Base-by-base conservation (phyloP, 2,888 invertebrate genomes). In the Lycaena phlaeas region DNA sequence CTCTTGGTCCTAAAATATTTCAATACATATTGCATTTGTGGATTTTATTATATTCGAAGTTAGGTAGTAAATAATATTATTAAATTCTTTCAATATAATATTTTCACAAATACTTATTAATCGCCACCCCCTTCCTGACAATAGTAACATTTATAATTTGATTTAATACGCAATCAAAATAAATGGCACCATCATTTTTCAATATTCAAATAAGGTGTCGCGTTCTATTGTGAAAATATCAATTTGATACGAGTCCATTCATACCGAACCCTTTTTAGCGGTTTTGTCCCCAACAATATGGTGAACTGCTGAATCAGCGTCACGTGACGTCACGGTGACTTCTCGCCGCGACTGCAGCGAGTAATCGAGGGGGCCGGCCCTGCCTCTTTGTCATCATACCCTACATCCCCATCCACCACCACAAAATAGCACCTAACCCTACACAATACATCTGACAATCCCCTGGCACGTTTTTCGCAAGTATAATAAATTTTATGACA, bases 401-500 rank as follows among this genome's bases (percentile, higher is more conserved):
- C 72, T 59, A 49, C 46, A 55, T 49, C 49, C 46, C 51, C 31
- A 10, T 3, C 38, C 30, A 4, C 6, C 45, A 55, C 47, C 7
- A 48, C 14, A 66, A 64, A 52, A 22, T 45, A 22, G 31, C 57
- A 56, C 51, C 14, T 61, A 49, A 27, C 0, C 0, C 0, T 0
- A 1, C 4, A 0, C 0, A 0, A 17, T 43, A 64, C 48, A 54
- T 49, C 40, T 14, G 15, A 47, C 43, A 54, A 46, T 63, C 4
- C n/a, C 10, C 1, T 43, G 40, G 1, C 1, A 2, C 2, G 44
- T 50, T 59, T 54, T 71, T 54, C 57, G 72, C 73, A 73, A 75
- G 77, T 71, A 62, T 72, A 74, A 82, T 82, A 79, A 77, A 79
- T 77, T 82, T 82, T 78, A 84, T 77, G 64, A 69, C 72, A 65